Base-by-base conservation (phyloP, 2,888 invertebrate genomes). In the Cryptops parisi region DNA sequence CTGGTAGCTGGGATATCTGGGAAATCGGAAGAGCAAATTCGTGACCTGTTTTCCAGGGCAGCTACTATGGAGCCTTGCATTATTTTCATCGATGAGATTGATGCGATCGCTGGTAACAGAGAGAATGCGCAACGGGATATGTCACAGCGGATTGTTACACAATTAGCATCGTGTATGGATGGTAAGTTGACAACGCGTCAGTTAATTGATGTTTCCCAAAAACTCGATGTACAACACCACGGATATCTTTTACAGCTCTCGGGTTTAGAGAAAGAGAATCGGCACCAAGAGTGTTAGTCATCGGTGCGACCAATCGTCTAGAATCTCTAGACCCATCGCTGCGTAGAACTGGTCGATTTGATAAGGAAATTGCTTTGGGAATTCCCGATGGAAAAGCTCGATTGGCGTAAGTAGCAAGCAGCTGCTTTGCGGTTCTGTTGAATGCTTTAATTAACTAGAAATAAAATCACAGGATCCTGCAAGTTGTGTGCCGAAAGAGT, bases 271-370 rank as follows among this genome's bases (percentile, higher is more conserved):
- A 69, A 43, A 72, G 71, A 46, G 74, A 75, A 58, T 70, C 70
- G 58, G 78, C 77, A 53, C 72, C 76, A 25, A 74, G 77, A 57
- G 80, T 90, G 1, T 68, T 96, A 55, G 82, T 98, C 17, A 79
- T 98, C 63, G 97, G 91, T n/a, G 93, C 97, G 0, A 96, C 97
- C 33, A 94, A 89, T 67, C 78, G 89, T 55, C 87, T 90, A 0
- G 96, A 97, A 69, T 75, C 84, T 0, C 73, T 98, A 47, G 97
- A 98, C 70, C 88, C 93, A 23, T 88, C 91, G 6, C 71, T 98
- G 53, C 77, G 97, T 60, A 75, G 93, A 60, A 86, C 90, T 4
- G 94, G 93, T 1, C 78, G 96, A 38, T 90, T 97, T 64, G 94
- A 93, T 71, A 80, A 87, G 61, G 96, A 98, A 74, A 85, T 98